A percentile compares a stretch with the other conserved stretches of the same genome.
These are phyloP conservation scores for Rhabdornis inornatus DNA, from an alignment of 2,113 vertebrate species.

Conservation along the genomic window DNA sequence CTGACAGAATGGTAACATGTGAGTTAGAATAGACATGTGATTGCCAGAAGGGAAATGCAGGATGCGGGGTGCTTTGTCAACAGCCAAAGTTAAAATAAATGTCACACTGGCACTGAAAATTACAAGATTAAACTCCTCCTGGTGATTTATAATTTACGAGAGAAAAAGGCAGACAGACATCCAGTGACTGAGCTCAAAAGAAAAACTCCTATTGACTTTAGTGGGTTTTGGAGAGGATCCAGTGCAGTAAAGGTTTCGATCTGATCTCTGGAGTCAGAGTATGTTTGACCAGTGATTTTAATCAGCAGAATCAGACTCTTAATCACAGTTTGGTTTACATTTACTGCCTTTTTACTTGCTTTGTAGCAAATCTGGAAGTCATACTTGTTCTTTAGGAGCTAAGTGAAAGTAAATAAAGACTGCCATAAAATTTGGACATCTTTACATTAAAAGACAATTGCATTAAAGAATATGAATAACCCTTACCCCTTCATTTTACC, in stretches of 20 bases:
- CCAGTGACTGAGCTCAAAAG: not conserved
- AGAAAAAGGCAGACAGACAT: conserved; percentile 32
- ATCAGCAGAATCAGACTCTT: conserved; percentile 35
- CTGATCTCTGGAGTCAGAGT: conserved; percentile 20
- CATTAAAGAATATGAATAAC: not conserved
- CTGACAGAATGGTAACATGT: not conserved
- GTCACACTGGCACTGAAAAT: conserved; percentile 27
- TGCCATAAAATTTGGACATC: conserved; percentile 19
- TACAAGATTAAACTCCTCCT: conserved; percentile 32
- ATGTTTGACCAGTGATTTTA: conserved; percentile 38
- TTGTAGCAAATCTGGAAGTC: conserved; percentile 36
- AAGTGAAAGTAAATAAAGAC: conserved; percentile 37
- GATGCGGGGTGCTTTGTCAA: conserved; percentile 28
- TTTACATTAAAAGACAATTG: conserved; percentile 39
- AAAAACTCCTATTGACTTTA: conserved; percentile 11
- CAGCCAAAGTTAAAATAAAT: conserved; percentile 46
- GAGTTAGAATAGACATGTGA: conserved; percentile 5
- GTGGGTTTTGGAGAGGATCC: conserved; percentile 32
- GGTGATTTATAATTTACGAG: conserved; percentile 34
- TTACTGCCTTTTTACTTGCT: conserved; percentile 27
- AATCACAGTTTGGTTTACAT: conserved; percentile 40
- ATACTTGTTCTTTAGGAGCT: not conserved
- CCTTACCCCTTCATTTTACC: not conserved
- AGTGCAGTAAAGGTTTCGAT: conserved; percentile 9
- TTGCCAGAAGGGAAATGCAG: conserved; percentile 32